phyloP scores from a whole-genome alignment of 2,888 invertebrate species.

The Acleris literana region DNA sequence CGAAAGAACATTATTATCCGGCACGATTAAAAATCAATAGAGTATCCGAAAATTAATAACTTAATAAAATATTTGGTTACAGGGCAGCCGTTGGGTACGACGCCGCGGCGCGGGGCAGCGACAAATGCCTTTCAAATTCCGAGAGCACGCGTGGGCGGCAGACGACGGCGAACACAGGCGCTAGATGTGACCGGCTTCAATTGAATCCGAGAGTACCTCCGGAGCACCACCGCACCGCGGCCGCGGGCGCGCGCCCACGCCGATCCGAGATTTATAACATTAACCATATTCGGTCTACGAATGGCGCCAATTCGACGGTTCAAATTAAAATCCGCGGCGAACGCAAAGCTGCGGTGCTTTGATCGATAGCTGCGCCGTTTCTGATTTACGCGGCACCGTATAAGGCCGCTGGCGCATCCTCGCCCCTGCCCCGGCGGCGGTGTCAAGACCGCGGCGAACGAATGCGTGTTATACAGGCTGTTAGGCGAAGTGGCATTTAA shows the following conservation, averaged over 20 bases:
- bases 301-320: conserved; percentile 81
- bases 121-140: conserved; percentile 82
- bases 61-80: conserved; percentile 63
- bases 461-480: neutral
- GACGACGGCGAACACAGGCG: conserved; percentile 61
- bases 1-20: conserved; percentile 24
- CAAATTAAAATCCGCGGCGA: conserved; percentile 76
- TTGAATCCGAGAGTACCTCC: conserved; percentile 62
- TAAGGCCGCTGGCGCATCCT: conserved; percentile 48
- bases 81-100: conserved; percentile 62
- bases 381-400: conserved; percentile 71
- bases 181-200: conserved; percentile 69
- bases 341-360: conserved; percentile 71
- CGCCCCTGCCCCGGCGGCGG: conserved; percentile 26
- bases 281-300: conserved; percentile 80
- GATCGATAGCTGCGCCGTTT: conserved; percentile 70
- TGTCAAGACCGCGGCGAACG: conserved; percentile 16
- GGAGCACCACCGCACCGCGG: conserved; percentile 45
- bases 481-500: neutral
- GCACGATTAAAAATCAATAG: conserved; percentile 38
- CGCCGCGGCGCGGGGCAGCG: conserved; percentile 62
- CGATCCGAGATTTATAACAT: conserved; percentile 81
- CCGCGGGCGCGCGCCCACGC: conserved; percentile 61
- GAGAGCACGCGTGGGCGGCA: conserved; percentile 72
- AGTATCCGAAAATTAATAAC: conserved; percentile 58